These are phyloP conservation scores for Eurois occulta DNA, from an alignment of 2,888 invertebrate species.

Conservation along the genomic window DNA sequence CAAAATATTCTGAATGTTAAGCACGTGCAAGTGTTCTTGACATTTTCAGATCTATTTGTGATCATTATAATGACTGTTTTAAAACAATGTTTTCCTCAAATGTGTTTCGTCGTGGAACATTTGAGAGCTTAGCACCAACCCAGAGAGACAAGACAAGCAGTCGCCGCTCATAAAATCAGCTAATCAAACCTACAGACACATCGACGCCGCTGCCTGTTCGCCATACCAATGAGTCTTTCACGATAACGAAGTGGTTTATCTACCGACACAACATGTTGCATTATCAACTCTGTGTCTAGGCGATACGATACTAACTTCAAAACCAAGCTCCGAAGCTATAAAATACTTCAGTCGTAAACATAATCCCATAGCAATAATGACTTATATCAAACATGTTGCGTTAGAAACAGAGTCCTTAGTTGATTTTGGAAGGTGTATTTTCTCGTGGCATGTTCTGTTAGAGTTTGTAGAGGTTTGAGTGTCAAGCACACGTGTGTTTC, in stretches of 20 bases:
- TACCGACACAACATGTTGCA: slow-evolving; percentile 47
- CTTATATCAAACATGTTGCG: slow-evolving; percentile 64
- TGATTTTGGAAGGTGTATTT: slow-evolving; percentile 61
- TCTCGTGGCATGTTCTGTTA: slow-evolving; percentile 61
- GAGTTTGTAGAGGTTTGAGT: slow-evolving; percentile 76
- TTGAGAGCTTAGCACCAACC: slow-evolving; percentile 42
- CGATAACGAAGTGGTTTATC: slow-evolving; percentile 74
- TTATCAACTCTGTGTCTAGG: slow-evolving; percentile 64
- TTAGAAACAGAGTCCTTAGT: slow-evolving; percentile 65
- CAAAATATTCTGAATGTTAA: slow-evolving; percentile 23
- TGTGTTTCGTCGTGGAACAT: slow-evolving; percentile 50
- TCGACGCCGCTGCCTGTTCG: slow-evolving; percentile 86
- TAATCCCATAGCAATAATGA: slow-evolving; percentile 74
- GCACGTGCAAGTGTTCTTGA: slow-evolving; percentile 42
- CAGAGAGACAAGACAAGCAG: slow-evolving; percentile 76
- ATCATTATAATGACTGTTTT: slow-evolving; percentile 28
- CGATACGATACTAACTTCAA: slow-evolving; percentile 67
- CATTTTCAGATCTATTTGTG: slow-evolving; percentile 49
- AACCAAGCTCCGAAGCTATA: slow-evolving; percentile 69
- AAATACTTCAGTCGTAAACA: slow-evolving; percentile 78
- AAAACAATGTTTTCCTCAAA: slow-evolving; percentile 39
- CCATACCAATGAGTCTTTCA: slow-evolving; percentile 80
- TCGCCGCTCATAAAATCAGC: slow-evolving; percentile 84
- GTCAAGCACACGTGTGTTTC: slow-evolving; percentile 87
- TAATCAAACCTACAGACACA: slow-evolving; percentile 89